Base-by-base conservation (phyloP, 2,797 vertebrate genomes). In the Sebastes goodei region DNA sequence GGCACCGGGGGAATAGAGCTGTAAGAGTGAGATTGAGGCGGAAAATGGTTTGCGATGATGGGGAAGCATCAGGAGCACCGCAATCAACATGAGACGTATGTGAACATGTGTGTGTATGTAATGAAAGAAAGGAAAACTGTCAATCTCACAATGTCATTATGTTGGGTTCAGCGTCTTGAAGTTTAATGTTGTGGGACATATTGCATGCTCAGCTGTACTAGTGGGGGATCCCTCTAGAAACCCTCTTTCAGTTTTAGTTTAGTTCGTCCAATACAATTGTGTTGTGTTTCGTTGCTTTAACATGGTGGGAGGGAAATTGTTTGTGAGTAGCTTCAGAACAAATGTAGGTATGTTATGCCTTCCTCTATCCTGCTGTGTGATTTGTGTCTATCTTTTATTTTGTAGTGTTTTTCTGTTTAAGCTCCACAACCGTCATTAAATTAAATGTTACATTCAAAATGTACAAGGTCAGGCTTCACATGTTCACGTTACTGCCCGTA, bases 1-100 rank as follows among this genome's bases (percentile, higher is more conserved):
- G 85, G 78, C 83, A 90, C 60, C 5, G 33, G 76, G 86, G 87
- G 80, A 88, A 89, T 60, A 71, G 68, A 84, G 83, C 85, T 74
- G 80, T 78, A 86, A 81, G 84, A 86, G 61, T 20, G 74, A 81
- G 79, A 86, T 38, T 62, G 80, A 76, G 70, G 52, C 2, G 5
- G 86, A 69, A 72, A 84, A 74, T 35, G 30, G 62, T 86, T 83
- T 71, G 74, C 56, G 66, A 77, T 84, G 82, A 86, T 82, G 73
- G 69, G 53, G 67, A 78, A 77, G 76, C 74, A 82, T 80, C 57
- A 80, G 71, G 79, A 76, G 71, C 33, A 57, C 46, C n/a, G 20
- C 61, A 23, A 72, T 70, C 74, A 69, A 63, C 69, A 23, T 30
- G 46, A 72, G 71, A 66, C 21, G 21, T 52, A 23, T 32, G 38